Evolutionary conservation across 2,888 invertebrate genomes (phyloP), one percentile per base, ranked within the genome.

Genomic region (Kuschelorhynchus macadamiae): DNA sequence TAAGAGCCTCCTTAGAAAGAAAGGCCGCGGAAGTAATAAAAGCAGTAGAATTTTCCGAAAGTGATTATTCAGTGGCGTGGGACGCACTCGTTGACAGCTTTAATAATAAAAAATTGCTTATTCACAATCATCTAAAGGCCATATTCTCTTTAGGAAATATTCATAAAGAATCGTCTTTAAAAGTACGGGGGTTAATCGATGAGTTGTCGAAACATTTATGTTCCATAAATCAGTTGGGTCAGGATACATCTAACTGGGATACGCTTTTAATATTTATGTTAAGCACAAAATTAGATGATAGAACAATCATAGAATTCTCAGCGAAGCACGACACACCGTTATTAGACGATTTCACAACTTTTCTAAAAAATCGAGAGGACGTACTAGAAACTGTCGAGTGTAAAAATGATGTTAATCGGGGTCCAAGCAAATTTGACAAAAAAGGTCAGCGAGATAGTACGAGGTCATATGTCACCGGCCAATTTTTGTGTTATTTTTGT

Each of bases 121-220:
- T 71, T 2, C 36, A 61, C 8, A 71, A 65, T 46, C 70, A 72
- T 20, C 18, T 72, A n/a, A 71, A 68, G 25, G 49, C 59, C 0
- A 53, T 72, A 16, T 72, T 71, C 30, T 41, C 61, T 49, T 36
- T 72, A 7, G 55, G 62, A 16, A 17, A 41, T 16, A 56, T 72
- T 11, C 21, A 14, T 2, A 60, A 56, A 25, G 39, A 77, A 75
- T 5, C 71, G 61, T 7, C 72, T 9, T n/a, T 5, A 30, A 39
- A 20, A 14, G 39, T 49, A 17, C 20, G 53, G 18, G 30, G 12
- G 14, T 55, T 67, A 30, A 17, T 67, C 11, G 56, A 61, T 14
- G 42, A 60, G 36, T 7, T 78, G 74, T 74, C 36, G 20, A 36
- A 62, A 50, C 60, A 67, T 62, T 42, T 67, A 33, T 20, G 57